A percentile compares a stretch with the other conserved stretches of the same genome.
Conservation (phyloP, 1,140 invertebrate genomes). For the Piezodorus guildinii region DNA sequence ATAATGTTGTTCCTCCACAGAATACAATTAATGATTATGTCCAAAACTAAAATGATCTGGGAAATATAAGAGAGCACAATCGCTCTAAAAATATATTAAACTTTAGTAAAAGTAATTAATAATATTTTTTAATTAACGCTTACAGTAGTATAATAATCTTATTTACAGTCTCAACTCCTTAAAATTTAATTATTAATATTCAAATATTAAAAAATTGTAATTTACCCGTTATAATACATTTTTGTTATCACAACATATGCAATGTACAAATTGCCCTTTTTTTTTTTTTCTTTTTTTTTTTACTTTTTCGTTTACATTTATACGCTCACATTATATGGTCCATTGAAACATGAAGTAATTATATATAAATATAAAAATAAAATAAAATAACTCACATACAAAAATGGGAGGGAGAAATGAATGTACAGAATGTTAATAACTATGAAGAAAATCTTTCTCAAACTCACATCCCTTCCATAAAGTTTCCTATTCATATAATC, state of each 20-base stretch:
- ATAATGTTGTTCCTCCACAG: no score
- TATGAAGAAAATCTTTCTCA: no score
- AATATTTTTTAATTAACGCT: slow-evolving; percentile 8
- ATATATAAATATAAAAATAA: slow-evolving; percentile 8
- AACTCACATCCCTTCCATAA: no score
- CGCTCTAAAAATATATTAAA: slow-evolving; percentile 1
- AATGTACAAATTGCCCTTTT: slow-evolving; percentile 11
- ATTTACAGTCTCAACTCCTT: slow-evolving; percentile 13
- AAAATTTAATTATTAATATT: slow-evolving; percentile 12
- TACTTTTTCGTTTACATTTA: slow-evolving; percentile 6
- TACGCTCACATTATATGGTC: slow-evolving; percentile 8
- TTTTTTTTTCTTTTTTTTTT: no score
- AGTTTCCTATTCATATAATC: no score
- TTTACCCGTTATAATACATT: slow-evolving; percentile 14
- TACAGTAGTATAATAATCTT: slow-evolving; percentile 8
- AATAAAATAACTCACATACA: background rate
- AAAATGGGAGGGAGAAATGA: no score
- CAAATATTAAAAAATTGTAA: slow-evolving; percentile 14
- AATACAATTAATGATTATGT: no score
- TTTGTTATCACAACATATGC: slow-evolving; percentile 11
- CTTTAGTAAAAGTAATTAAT: background rate
- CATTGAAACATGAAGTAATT: background rate
- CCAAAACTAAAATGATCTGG: background rate
- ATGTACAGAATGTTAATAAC: no score
- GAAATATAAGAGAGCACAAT: slow-evolving; percentile 5